Conservation (phyloP, 2,888 invertebrate genomes). For the Caenorhabditis becei region DNA sequence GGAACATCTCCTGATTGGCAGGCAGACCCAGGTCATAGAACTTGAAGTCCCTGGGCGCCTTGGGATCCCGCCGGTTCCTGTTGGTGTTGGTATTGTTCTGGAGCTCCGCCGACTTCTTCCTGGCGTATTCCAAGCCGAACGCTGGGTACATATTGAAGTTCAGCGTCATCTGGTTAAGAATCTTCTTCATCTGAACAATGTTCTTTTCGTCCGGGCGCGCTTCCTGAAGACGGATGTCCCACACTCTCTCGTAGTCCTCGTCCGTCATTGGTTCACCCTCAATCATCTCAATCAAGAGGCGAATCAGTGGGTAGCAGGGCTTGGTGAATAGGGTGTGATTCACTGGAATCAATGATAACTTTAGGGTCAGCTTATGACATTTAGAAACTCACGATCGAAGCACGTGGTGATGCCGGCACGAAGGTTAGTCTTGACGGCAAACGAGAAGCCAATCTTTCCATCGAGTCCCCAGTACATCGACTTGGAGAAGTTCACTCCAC, state of each 20-base stretch:
- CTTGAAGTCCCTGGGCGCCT: conserved; percentile 11
- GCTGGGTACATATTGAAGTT: not conserved
- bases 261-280: not conserved
- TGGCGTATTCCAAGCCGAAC: not conserved
- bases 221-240: not conserved
- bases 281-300: conserved; percentile 21
- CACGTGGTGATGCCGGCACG: conserved; percentile 37
- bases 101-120: not conserved
- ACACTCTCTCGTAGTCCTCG: conserved; percentile 6
- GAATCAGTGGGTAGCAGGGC: conserved; percentile 23
- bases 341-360: not conserved
- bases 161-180: not conserved
- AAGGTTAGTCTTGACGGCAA: conserved; percentile 18
- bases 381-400: conserved; percentile 21
- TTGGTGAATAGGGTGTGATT: conserved; percentile 24
- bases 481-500: not conserved
- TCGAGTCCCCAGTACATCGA: conserved; percentile 14
- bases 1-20: not conserved
- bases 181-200: not conserved
- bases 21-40: not conserved
- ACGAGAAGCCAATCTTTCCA: conserved; percentile 21
- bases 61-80: not conserved
- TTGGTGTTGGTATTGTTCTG: not conserved
- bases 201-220: not conserved
- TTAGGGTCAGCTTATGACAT: no score